Conservation (phyloP, 2,113 vertebrate species). For the Psettodes erumei region DNA sequence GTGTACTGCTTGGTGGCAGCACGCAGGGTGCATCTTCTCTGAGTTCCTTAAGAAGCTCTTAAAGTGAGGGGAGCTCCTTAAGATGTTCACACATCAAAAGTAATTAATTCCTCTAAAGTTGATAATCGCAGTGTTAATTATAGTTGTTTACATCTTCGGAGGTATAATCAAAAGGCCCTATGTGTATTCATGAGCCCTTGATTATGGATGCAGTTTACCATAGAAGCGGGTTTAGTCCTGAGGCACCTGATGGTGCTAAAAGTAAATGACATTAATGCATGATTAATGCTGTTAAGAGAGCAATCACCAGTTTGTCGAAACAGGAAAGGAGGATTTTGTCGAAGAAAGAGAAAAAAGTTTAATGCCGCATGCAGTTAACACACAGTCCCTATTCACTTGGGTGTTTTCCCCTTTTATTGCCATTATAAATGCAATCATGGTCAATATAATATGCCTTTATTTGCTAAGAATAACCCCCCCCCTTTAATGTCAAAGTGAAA, state of each 20-base stretch:
- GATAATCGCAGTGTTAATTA: slow-evolving; percentile 65
- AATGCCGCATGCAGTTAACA: not conserved
- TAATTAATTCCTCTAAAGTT: slow-evolving; percentile 60
- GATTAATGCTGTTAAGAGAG: slow-evolving; percentile 48
- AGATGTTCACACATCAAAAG: slow-evolving; percentile 55
- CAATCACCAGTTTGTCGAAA: slow-evolving; percentile 38
- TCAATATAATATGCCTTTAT: no score
- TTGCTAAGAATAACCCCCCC: no score
- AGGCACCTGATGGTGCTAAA: slow-evolving; percentile 21
- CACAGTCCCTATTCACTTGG: no score
- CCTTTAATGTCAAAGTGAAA: no score
- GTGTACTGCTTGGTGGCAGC: not conserved
- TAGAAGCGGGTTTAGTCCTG: slow-evolving; percentile 41
- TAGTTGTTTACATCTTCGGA: slow-evolving; percentile 60
- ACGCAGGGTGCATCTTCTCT: not conserved
- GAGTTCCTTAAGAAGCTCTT: slow-evolving; percentile 36
- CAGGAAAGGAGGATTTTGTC: slow-evolving; percentile 4
- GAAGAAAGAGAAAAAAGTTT: not conserved
- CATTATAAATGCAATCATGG: no score
- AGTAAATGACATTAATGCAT: slow-evolving; percentile 48
- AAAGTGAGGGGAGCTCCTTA: slow-evolving; percentile 43
- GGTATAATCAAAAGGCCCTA: slow-evolving; percentile 41
- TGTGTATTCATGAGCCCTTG: slow-evolving; percentile 65
- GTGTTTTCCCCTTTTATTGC: no score
- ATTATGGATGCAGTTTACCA: slow-evolving; percentile 53